Percentiles rank a stretch among this genome's conserved stretches.
phyloP scores from a whole-genome alignment of 2,113 vertebrate genomes.

The Colaptes auratus region DNA sequence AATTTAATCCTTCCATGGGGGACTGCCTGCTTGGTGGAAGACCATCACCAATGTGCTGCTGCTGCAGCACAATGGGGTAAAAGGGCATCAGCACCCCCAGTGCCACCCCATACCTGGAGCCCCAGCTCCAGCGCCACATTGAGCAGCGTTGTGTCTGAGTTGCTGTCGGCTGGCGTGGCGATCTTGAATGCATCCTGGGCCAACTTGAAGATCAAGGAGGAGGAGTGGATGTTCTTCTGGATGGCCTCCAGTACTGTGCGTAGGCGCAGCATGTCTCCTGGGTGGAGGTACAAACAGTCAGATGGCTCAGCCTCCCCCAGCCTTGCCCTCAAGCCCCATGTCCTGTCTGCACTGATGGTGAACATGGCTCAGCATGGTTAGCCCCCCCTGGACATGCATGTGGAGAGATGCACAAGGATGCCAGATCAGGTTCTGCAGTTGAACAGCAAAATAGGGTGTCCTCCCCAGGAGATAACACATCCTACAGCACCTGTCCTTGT shows the following conservation, averaged over 20 bases:
- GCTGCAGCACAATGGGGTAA: rapidly evolving
- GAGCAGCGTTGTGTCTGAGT: slow-evolving; percentile 92
- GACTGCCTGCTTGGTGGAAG: not conserved
- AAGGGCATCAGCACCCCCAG: not conserved
- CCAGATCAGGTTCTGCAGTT: not conserved
- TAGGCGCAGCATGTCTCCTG: slow-evolving; percentile 94
- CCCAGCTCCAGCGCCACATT: slow-evolving; percentile 96
- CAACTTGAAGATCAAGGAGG: slow-evolving; percentile 97
- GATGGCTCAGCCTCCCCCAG: not conserved
- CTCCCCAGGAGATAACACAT: not conserved
- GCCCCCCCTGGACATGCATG: not conserved
- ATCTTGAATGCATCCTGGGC: slow-evolving; percentile 99
- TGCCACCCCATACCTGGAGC: slow-evolving; percentile 84
- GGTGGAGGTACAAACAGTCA: not conserved
- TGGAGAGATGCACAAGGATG: not conserved
- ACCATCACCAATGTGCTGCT: not conserved
- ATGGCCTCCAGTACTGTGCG: slow-evolving; percentile 96
- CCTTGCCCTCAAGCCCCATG: not conserved
- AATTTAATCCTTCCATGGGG: not conserved
- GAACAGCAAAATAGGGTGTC: not conserved
- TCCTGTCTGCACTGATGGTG: not conserved
- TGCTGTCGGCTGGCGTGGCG: slow-evolving; percentile 92
- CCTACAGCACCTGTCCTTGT: not conserved
- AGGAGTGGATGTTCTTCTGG: slow-evolving; percentile 99
- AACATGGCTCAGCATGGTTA: not conserved